A percentile compares a stretch with the other conserved stretches of the same genome.
Conservation (phyloP, 2,888 invertebrate species). For the Plagiodera versicolora region DNA sequence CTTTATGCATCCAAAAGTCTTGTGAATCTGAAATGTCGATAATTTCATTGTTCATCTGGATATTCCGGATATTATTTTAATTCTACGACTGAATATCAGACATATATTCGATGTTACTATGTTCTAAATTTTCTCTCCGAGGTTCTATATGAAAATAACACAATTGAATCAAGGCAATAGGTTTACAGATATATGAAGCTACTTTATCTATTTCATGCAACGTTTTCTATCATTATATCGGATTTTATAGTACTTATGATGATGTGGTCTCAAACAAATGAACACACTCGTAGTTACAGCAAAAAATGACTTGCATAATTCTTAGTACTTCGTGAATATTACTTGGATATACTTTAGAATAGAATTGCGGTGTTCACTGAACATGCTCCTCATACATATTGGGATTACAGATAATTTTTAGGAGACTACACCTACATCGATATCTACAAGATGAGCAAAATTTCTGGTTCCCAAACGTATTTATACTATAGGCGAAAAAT, state of each 20-base stretch:
- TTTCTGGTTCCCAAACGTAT: slow-evolving; percentile 54
- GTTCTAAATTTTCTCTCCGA: too few species aligned
- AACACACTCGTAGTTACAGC: not conserved
- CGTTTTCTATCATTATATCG: slow-evolving; percentile 33
- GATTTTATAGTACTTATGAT: slow-evolving; percentile 43
- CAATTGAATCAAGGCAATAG: too few species aligned
- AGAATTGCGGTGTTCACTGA: too few species aligned
- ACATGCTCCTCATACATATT: slow-evolving; percentile 13
- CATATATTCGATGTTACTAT: too few species aligned
- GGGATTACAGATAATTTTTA: slow-evolving; percentile 14
- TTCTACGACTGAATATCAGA: too few species aligned
- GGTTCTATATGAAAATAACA: too few species aligned
- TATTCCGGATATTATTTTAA: too few species aligned
- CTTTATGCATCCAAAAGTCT: too few species aligned
- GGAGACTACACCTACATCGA: slow-evolving; percentile 31
- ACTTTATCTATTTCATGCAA: slow-evolving; percentile 15
- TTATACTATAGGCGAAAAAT: slow-evolving; percentile 51
- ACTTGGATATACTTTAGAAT: too few species aligned
- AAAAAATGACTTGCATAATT: not conserved
- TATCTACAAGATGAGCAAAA: slow-evolving; percentile 53
- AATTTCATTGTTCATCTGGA: too few species aligned
- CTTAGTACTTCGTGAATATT: too few species aligned
- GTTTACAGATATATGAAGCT: not conserved
- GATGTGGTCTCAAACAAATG: not conserved
- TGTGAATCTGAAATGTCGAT: too few species aligned